A percentile compares a stretch with the other conserved stretches of the same genome.
phyloP scores from a whole-genome alignment of 1,140 invertebrate species.

The Bombus terrestris region DNA sequence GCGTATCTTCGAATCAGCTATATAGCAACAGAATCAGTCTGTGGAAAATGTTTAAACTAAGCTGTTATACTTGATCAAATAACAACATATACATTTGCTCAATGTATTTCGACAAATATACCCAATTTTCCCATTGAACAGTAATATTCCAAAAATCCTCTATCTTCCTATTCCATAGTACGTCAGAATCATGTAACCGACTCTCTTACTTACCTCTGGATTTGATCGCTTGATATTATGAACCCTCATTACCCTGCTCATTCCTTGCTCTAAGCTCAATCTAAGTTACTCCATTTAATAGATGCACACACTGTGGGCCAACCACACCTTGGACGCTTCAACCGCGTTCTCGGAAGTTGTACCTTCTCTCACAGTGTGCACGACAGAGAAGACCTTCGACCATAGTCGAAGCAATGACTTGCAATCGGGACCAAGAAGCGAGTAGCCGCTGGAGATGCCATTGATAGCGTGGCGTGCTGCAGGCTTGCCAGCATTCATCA shows the following conservation, averaged over 20 bases:
- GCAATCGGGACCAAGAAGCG: slow-evolving; percentile 47
- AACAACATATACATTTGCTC: too few species aligned
- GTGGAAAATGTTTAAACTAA: too few species aligned
- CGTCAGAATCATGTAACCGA: not conserved
- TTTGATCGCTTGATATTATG: not conserved
- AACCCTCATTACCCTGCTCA: not conserved
- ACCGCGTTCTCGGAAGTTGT: slow-evolving; percentile 21
- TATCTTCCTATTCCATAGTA: not conserved
- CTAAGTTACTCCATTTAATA: slow-evolving; percentile 22
- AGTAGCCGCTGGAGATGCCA: slow-evolving; percentile 63
- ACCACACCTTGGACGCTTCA: slow-evolving; percentile 30
- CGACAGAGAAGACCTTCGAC: not conserved
- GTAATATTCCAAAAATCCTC: not conserved
- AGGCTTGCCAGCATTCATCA: slow-evolving; percentile 69
- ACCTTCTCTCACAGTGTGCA: not conserved
- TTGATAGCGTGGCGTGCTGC: slow-evolving; percentile 62
- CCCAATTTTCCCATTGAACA: too few species aligned
- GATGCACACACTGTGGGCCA: not conserved
- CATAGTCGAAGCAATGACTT: slow-evolving; percentile 60
- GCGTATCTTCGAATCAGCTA: too few species aligned
- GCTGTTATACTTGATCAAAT: too few species aligned
- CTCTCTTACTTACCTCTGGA: not conserved
- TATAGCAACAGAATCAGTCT: too few species aligned
- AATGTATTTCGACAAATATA: too few species aligned
- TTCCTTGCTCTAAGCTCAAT: not conserved